Percentiles rank a stretch among this genome's conserved stretches.
phyloP scores from a whole-genome alignment of 1,140 invertebrate genomes.

The Nautilus pompilius region DNA sequence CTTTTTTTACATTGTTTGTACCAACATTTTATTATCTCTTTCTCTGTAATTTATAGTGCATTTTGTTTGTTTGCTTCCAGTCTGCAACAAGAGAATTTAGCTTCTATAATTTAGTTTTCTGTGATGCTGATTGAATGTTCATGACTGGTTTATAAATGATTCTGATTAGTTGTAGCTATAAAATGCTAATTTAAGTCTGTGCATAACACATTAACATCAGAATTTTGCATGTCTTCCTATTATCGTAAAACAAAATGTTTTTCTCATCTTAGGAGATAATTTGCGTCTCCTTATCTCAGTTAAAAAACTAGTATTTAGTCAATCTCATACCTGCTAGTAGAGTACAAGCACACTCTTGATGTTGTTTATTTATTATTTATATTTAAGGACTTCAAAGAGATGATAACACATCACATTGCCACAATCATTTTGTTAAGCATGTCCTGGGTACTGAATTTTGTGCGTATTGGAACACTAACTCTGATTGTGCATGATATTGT shows the following conservation, averaged over 20 bases:
- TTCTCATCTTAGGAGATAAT: background rate
- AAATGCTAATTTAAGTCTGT: too few species aligned
- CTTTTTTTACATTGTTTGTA: too few species aligned
- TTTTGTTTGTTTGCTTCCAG: conserved; percentile 14
- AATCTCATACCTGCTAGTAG: background rate
- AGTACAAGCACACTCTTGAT: background rate
- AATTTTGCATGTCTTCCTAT: background rate
- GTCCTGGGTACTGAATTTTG: conserved; percentile 92
- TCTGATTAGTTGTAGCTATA: background rate
- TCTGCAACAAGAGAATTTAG: background rate
- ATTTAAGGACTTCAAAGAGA: conserved; percentile 91
- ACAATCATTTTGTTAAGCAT: conserved; percentile 85
- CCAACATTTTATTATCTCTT: conserved; percentile 75
- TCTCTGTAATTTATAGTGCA: conserved; percentile 88
- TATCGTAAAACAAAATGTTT: background rate
- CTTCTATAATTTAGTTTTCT: background rate
- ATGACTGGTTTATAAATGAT: background rate
- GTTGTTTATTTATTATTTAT: background rate
- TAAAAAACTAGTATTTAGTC: background rate
- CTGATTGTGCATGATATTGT: conserved; percentile 90
- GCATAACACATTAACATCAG: conserved; percentile 75
- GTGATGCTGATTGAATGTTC: background rate
- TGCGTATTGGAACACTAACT: conserved; percentile 86
- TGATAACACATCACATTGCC: conserved; percentile 95
- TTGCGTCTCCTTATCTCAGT: background rate